Evolutionary conservation across 1,140 invertebrate genomes (phyloP), one percentile per base, ranked within the genome.

Genomic region (Zeugodacus cucurbitae): DNA sequence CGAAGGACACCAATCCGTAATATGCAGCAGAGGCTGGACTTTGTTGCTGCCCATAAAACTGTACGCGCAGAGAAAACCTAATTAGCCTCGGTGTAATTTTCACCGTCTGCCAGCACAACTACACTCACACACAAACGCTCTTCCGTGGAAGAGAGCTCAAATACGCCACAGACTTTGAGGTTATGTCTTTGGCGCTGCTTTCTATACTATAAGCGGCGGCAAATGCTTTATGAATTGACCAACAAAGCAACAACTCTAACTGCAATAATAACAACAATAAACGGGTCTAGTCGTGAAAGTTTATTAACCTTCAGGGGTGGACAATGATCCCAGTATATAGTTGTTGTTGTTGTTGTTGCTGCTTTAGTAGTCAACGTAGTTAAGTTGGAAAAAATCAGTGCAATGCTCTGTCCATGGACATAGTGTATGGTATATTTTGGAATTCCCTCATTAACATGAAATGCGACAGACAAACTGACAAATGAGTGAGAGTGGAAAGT

Each of bases 31-130:
- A 41, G 8, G 20, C 70, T 41, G 74, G 11, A 26, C 41, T 29
- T 5, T 29, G 7, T 34, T 41, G 7, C 48, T 41, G 37, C 7
- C 2, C 74, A 82, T 48, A 82, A 82, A 82, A 48, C 7, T 48
- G 74, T 82, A 82, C 41, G 41, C 74, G 44, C 74, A n/a, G 26
- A 82, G 54, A 54, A 87, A 87, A 87, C 87, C 59, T 87, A 87
- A 87, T 87, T 87, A 87, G 62, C 58, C n/a, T 87, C 37, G 41
- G 57, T 62, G 64, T 87, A 87, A 87, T 87, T 87, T 67, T 67
- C 87, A 67, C 87, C 41, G 62, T 67, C 58, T 67, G 59, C 58
- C 57, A 37, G 29, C 48, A 32, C 44, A 58, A 41, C 10, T 74
- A 74, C 41, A 29, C 2, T 48, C 41, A 48, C 7, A 82, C 41